phyloP scores from a whole-genome alignment of 2,888 invertebrate genomes.

The Phaonia tiefii region DNA sequence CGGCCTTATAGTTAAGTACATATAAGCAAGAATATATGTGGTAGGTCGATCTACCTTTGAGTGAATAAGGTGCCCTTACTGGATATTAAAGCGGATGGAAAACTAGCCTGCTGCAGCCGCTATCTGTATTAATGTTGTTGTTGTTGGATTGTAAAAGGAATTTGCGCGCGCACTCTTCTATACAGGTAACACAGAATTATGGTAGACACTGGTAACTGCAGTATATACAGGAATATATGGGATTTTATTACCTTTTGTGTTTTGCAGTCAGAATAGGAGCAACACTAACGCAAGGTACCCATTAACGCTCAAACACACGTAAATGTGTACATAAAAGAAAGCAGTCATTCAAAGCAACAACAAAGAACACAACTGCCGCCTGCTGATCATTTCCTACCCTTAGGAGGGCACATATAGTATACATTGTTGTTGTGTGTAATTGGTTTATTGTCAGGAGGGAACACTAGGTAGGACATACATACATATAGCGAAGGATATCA shows the following conservation, averaged over 20 bases:
- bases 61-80: not conserved
- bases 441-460: not conserved
- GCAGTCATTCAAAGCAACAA: not conserved
- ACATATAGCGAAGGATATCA: conserved; percentile 47
- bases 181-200: no score
- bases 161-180: conserved; percentile 34
- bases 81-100: conserved; percentile 5
- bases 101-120: conserved; percentile 6
- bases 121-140: not conserved
- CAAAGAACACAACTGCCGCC: conserved; percentile 25
- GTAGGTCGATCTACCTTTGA: not conserved
- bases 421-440: conserved; percentile 1
- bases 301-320: not conserved
- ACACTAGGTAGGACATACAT: conserved; percentile 37
- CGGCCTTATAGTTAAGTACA: conserved; percentile 16
- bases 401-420: not conserved
- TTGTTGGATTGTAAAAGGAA: conserved; percentile 47
- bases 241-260: conserved; percentile 32
- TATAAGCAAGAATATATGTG: not conserved
- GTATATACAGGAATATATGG: conserved; percentile 50
- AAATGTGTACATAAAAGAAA: no score
- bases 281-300: no score
- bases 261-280: conserved; percentile 47
- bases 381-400: conserved; percentile 20
- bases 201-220: no score